These are phyloP conservation scores for Gymnocheta viridis DNA, from an alignment of 2,888 invertebrate species.

Conservation along the genomic window DNA sequence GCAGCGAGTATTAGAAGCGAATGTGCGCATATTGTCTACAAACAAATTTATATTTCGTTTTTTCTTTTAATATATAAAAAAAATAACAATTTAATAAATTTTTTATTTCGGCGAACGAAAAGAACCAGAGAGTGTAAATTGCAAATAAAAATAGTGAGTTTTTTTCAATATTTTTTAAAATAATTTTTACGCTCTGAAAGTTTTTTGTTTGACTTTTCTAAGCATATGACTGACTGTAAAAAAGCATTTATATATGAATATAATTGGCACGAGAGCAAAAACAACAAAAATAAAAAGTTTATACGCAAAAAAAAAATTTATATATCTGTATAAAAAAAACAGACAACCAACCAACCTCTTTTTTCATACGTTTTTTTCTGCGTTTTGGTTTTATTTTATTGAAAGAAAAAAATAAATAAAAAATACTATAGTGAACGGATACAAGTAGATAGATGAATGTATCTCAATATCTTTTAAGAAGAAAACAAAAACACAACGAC, in stretches of 20 bases:
- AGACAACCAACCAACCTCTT: slow-evolving; percentile 51
- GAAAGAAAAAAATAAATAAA: neutral
- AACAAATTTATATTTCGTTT: neutral
- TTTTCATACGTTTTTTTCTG: slow-evolving; percentile 29
- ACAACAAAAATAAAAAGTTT: slow-evolving; percentile 28
- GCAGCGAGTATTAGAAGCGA: slow-evolving; percentile 66
- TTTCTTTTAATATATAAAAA: neutral
- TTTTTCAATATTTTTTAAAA: slow-evolving; percentile 3
- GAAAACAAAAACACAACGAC: slow-evolving; percentile 44
- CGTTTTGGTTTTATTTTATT: slow-evolving; percentile 40
- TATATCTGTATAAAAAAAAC: neutral
- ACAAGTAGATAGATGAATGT: slow-evolving; percentile 63
- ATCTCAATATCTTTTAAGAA: slow-evolving; percentile 64
- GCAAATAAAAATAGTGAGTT: slow-evolving; percentile 13
- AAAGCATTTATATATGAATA: slow-evolving; percentile 33
- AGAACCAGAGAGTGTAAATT: slow-evolving; percentile 32
- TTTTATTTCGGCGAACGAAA: slow-evolving; percentile 22
- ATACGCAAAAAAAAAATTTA: slow-evolving; percentile 3
- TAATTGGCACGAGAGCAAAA: slow-evolving; percentile 65
- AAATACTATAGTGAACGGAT: slow-evolving; percentile 49
- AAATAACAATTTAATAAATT: slow-evolving; percentile 29
- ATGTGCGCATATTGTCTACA: slow-evolving; percentile 49
- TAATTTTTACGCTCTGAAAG: slow-evolving; percentile 38
- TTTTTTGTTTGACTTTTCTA: slow-evolving; percentile 41
- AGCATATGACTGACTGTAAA: slow-evolving; percentile 43